Conservation (phyloP, 1,140 invertebrate genomes). For the Vanessa tameamea region DNA sequence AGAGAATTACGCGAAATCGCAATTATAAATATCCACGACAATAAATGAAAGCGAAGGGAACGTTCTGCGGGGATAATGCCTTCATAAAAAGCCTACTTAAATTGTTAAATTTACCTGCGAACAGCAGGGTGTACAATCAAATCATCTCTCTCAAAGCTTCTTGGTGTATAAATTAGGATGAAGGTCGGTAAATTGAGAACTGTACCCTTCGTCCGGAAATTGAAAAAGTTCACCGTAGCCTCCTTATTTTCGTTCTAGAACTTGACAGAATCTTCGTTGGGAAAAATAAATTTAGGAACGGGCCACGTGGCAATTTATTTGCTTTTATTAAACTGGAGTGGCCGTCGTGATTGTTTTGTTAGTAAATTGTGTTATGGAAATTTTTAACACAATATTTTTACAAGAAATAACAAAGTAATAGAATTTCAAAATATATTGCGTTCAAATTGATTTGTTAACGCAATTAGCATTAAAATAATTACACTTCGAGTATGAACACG, state of each 20-base stretch:
- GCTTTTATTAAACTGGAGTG: slow-evolving; percentile 49
- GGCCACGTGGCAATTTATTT: slow-evolving; percentile 58
- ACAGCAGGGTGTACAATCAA: slow-evolving; percentile 73
- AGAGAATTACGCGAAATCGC: slow-evolving; percentile 54
- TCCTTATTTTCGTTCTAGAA: slow-evolving; percentile 64
- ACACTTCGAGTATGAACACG: not conserved
- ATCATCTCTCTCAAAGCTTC: slow-evolving; percentile 66
- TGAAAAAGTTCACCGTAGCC: slow-evolving; percentile 70
- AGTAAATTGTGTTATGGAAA: slow-evolving; percentile 21
- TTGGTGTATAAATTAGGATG: slow-evolving; percentile 73
- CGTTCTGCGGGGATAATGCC: slow-evolving; percentile 61
- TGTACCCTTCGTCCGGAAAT: slow-evolving; percentile 71
- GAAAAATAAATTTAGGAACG: slow-evolving; percentile 60
- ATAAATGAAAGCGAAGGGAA: slow-evolving; percentile 49
- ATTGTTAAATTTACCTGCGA: slow-evolving; percentile 73
- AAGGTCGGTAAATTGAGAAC: slow-evolving; percentile 71
- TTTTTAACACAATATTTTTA: not conserved
- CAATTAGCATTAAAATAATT: slow-evolving; percentile 8
- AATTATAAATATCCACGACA: slow-evolving; percentile 62
- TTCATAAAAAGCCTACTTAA: slow-evolving; percentile 69
- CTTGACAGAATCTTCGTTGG: slow-evolving; percentile 63
- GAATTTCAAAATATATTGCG: not conserved
- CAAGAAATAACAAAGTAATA: not conserved
- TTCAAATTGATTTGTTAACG: slow-evolving; percentile 4
- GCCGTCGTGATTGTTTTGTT: slow-evolving; percentile 39